Conservation (phyloP, 2,888 invertebrate species). For the Eupithecia abbreviata region DNA sequence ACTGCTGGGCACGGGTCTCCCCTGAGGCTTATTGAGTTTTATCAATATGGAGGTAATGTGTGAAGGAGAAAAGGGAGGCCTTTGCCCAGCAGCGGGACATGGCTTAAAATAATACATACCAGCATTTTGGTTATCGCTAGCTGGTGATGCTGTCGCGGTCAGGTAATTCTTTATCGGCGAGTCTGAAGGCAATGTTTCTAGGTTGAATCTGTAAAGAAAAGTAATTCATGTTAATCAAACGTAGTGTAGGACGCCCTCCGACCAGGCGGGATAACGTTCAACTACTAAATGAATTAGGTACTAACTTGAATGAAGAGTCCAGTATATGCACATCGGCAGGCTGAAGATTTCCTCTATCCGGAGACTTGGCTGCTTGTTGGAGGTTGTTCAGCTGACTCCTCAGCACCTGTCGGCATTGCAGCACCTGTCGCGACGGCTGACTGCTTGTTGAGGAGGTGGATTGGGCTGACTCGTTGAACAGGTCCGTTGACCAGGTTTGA, state of each 20-base stretch:
- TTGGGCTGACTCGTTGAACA: constrained; percentile 70
- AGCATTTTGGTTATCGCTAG: constrained; percentile 54
- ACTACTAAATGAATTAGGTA: background rate
- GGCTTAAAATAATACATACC: constrained; percentile 51
- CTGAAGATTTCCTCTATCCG: constrained; percentile 59
- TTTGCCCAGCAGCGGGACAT: no score
- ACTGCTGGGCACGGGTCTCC: no score
- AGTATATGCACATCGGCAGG: constrained; percentile 71
- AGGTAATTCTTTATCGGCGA: constrained; percentile 70
- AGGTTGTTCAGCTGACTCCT: constrained; percentile 66
- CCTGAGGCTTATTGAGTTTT: no score
- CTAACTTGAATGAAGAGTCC: constrained; percentile 44
- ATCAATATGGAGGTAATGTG: no score
- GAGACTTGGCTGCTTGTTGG: constrained; percentile 47
- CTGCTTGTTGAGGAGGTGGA: constrained; percentile 72
- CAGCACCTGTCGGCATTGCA: constrained; percentile 69
- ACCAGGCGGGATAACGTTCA: no score
- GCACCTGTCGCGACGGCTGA: constrained; percentile 74
- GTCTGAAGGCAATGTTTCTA: constrained; percentile 64
- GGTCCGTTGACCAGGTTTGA: constrained; percentile 56
- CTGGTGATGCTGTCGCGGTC: constrained; percentile 48
- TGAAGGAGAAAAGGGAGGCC: no score
- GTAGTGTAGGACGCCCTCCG: no score
- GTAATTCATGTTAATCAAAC: background rate
- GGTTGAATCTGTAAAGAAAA: constrained; percentile 64